Conservation (phyloP, 2,888 invertebrate species). For the Drosophila greeni region DNA sequence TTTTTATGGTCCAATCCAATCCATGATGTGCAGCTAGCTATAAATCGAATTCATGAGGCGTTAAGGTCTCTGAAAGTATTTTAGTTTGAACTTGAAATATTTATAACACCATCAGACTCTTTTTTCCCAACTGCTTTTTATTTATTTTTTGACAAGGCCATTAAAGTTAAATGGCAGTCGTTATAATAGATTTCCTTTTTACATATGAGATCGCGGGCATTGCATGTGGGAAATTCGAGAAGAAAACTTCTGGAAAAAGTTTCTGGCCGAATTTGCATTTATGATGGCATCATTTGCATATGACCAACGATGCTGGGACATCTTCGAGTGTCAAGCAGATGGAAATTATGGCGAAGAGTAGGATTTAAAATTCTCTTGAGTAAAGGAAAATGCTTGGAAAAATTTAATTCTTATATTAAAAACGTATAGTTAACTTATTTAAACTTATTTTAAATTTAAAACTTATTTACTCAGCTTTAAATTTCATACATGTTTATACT, state of each 20-base stretch:
- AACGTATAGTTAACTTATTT: not conserved
- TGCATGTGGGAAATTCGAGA: constrained; percentile 43
- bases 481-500: not conserved
- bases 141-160: constrained; percentile 37
- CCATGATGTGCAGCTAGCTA: constrained; percentile 44
- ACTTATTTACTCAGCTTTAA: not conserved
- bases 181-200: constrained; percentile 18
- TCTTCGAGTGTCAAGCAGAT: constrained; percentile 19
- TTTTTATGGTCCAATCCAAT: constrained; percentile 19
- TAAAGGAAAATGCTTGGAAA: not conserved
- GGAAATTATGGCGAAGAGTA: constrained; percentile 3
- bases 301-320: constrained; percentile 29
- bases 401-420: not conserved
- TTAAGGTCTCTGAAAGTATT: constrained; percentile 56
- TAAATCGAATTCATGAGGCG: constrained; percentile 65
- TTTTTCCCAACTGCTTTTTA: constrained; percentile 3
- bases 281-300: constrained; percentile 62
- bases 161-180: constrained; percentile 36
- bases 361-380: not conserved
- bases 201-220: constrained; percentile 4
- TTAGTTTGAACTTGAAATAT: constrained; percentile 65
- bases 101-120: constrained; percentile 33
- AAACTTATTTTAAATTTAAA: no score
- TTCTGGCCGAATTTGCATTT: constrained; percentile 59
- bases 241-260: constrained; percentile 42